A percentile compares a stretch with the other conserved stretches of the same genome.
phyloP scores from a whole-genome alignment of 2,888 invertebrate species.

The Acronicta alni region DNA sequence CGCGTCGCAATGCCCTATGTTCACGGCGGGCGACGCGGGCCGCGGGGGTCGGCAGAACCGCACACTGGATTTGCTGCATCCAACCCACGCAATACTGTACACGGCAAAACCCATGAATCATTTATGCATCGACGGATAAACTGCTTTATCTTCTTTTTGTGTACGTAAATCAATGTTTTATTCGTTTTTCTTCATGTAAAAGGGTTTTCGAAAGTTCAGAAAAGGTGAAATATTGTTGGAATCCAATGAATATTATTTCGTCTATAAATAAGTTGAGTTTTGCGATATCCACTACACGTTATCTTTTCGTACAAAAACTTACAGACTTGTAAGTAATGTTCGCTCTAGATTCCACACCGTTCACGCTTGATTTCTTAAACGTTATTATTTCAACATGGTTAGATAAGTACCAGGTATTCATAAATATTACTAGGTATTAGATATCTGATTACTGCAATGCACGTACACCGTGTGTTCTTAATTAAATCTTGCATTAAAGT shows the following conservation, averaged over 20 bases:
- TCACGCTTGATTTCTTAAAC: constrained; percentile 60
- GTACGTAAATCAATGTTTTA: constrained; percentile 26
- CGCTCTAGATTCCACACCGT: constrained; percentile 52
- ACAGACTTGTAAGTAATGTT: constrained; percentile 20
- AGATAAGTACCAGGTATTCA: constrained; percentile 53
- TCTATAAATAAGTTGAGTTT: too few relatives aligned
- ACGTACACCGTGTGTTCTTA: constrained; percentile 13
- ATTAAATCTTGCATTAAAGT: constrained; percentile 22
- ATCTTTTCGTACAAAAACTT: constrained; percentile 33
- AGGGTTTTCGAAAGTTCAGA: constrained; percentile 20
- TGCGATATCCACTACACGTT: constrained; percentile 8
- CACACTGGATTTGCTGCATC: constrained; percentile 36
- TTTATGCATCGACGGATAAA: constrained; percentile 60
- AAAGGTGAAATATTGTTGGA: background rate
- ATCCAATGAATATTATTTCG: background rate
- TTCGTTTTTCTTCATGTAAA: constrained; percentile 43
- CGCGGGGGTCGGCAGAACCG: constrained; percentile 43
- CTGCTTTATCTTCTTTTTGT: constrained; percentile 47
- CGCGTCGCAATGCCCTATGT: constrained; percentile 65
- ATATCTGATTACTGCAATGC: constrained; percentile 44
- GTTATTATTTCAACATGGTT: constrained; percentile 56
- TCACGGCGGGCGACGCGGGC: constrained; percentile 34
- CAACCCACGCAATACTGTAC: constrained; percentile 65
- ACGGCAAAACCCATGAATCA: constrained; percentile 68
- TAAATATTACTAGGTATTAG: constrained; percentile 31